A percentile compares a stretch with the other conserved stretches of the same genome.
These are phyloP conservation scores for Corbicula japonica DNA, from an alignment of 2,888 invertebrate genomes.

Conservation along the genomic window DNA sequence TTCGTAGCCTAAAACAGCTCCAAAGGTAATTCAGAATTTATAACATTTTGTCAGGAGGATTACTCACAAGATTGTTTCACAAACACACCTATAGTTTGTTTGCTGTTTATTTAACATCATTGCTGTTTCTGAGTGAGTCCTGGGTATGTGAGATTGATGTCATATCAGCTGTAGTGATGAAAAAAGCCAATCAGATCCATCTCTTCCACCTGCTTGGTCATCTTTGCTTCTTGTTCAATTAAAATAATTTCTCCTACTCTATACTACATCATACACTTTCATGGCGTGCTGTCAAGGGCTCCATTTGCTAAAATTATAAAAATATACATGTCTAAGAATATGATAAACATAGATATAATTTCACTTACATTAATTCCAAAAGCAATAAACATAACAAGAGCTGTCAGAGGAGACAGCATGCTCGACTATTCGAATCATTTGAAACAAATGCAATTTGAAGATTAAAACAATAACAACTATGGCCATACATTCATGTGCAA, in stretches of 20 bases:
- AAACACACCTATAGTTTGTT: too few relatives aligned
- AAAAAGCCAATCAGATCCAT: slow-evolving; percentile 8
- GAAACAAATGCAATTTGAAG: too few relatives aligned
- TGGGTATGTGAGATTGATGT: background rate
- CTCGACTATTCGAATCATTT: too few relatives aligned
- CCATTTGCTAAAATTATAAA: slow-evolving; percentile 66
- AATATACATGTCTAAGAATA: background rate
- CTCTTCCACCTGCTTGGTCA: background rate
- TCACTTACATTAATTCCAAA: background rate
- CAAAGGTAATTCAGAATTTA: background rate
- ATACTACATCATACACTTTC: slow-evolving; percentile 61
- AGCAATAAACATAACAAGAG: background rate
- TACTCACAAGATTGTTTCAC: too few relatives aligned
- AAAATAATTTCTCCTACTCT: slow-evolving; percentile 12
- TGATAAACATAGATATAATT: background rate
- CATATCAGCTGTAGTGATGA: slow-evolving; percentile 6
- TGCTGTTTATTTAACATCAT: background rate
- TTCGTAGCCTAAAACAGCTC: slow-evolving; percentile 5
- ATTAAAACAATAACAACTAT: too few relatives aligned
- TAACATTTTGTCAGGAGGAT: too few relatives aligned
- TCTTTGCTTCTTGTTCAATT: slow-evolving; percentile 6
- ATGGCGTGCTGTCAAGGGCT: slow-evolving; percentile 63
- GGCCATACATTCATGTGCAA: too few relatives aligned
- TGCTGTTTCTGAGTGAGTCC: background rate
- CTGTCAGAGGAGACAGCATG: too few relatives aligned